These are phyloP conservation scores for Empidonax alnorum DNA, from an alignment of 2,113 vertebrate genomes.

Conservation along the genomic window DNA sequence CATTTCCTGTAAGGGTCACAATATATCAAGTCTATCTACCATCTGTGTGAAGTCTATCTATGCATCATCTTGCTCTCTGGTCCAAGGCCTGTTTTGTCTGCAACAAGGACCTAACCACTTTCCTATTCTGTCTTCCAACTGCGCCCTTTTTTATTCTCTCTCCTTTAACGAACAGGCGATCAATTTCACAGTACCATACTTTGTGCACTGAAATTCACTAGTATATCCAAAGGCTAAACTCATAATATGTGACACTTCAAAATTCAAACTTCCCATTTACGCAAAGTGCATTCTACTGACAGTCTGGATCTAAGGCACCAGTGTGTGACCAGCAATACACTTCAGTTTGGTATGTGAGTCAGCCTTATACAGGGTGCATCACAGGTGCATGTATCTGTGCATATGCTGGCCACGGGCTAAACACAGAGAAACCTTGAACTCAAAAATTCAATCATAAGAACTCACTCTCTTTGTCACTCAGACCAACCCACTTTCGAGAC, in stretches of 20 bases:
- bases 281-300: neutral
- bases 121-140: neutral
- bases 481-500: neutral
- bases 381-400: accelerated
- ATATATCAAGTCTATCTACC: neutral
- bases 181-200: neutral
- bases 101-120: neutral
- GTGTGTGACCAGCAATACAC: neutral
- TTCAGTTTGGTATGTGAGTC: neutral
- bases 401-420: neutral
- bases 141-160: neutral
- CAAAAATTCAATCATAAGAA: neutral
- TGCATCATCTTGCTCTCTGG: accelerated
- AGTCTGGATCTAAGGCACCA: neutral
- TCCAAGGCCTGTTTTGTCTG: neutral
- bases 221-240: neutral
- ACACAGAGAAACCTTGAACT: neutral
- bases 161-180: neutral
- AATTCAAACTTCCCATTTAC: neutral
- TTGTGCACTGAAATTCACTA: neutral
- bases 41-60: neutral
- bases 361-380: neutral
- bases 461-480: neutral
- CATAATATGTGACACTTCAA: neutral
- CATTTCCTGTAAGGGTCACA: neutral